Evolutionary conservation across 2,797 vertebrate species (phyloP).

Genomic region (Tiaroga cobitis): DNA sequence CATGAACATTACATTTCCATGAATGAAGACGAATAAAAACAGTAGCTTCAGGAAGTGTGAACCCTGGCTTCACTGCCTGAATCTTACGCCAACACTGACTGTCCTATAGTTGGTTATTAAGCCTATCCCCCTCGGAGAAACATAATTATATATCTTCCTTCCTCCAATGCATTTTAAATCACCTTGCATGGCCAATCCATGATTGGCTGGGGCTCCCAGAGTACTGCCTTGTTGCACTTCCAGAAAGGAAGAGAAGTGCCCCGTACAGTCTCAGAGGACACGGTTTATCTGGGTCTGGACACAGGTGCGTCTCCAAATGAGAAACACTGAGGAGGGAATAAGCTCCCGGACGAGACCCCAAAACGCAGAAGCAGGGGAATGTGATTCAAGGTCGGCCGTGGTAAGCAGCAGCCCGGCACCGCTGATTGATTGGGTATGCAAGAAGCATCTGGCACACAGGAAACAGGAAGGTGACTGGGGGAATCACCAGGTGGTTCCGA

Average conservation of each 20-base stretch:
- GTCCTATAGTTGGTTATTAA: slow-evolving; percentile 50
- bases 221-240: slow-evolving; percentile 44
- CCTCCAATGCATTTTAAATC: slow-evolving; percentile 55
- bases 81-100: not conserved
- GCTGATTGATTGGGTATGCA: slow-evolving; percentile 78
- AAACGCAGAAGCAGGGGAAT: slow-evolving; percentile 64
- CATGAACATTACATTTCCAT: slow-evolving; percentile 41
- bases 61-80: slow-evolving; percentile 9
- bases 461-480: slow-evolving; percentile 78
- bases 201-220: slow-evolving; percentile 37
- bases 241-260: slow-evolving; percentile 63
- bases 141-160: slow-evolving; percentile 56
- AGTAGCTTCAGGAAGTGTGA: slow-evolving; percentile 16
- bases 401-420: slow-evolving; percentile 59
- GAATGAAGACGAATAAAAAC: slow-evolving; percentile 33
- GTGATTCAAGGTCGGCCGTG: slow-evolving; percentile 78
- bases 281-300: slow-evolving; percentile 68
- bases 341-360: slow-evolving; percentile 58
- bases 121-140: slow-evolving; percentile 47
- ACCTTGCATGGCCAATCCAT: slow-evolving; percentile 35
- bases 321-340: slow-evolving; percentile 66
- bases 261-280: slow-evolving; percentile 55
- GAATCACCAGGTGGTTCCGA: slow-evolving; percentile 78
- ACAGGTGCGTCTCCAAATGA: slow-evolving; percentile 79
- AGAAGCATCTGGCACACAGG: slow-evolving; percentile 80